phyloP scores from a whole-genome alignment of 2,888 invertebrate species.

The Acrobasis consociella region DNA sequence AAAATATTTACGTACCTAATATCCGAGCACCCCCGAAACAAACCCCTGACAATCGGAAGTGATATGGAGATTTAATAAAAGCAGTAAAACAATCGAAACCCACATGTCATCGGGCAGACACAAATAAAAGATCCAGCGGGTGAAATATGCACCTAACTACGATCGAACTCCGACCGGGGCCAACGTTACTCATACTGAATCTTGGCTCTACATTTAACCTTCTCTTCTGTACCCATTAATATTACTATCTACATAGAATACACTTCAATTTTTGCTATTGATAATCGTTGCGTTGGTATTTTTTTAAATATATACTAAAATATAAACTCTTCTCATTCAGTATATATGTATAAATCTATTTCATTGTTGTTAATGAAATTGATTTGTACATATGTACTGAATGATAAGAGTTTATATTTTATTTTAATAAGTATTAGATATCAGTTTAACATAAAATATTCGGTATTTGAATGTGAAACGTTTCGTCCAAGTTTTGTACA shows the following conservation, averaged over 20 bases:
- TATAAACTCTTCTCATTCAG: no score
- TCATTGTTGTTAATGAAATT: no score
- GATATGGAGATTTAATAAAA: slow-evolving; percentile 22
- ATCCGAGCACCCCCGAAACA: neutral
- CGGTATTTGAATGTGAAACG: no score
- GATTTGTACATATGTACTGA: no score
- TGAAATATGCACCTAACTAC: slow-evolving; percentile 67
- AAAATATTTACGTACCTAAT: neutral
- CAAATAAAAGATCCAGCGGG: slow-evolving; percentile 60
- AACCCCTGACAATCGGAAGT: slow-evolving; percentile 14
- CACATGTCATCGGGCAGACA: slow-evolving; percentile 64
- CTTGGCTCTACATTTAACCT: slow-evolving; percentile 38
- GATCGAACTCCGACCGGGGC: slow-evolving; percentile 50
- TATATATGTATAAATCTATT: no score
- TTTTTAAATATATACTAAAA: no score
- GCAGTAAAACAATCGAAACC: slow-evolving; percentile 34
- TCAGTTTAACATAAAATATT: no score
- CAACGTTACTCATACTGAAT: slow-evolving; percentile 51
- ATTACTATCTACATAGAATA: neutral
- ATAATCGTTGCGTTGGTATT: neutral
- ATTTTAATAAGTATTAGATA: no score
- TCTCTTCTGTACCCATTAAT: slow-evolving; percentile 4
- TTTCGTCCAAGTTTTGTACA: neutral
- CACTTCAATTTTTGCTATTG: neutral
- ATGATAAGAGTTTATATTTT: no score